Evolutionary conservation across 2,113 vertebrate genomes (phyloP).

Genomic region (Spheniscus mendiculus): DNA sequence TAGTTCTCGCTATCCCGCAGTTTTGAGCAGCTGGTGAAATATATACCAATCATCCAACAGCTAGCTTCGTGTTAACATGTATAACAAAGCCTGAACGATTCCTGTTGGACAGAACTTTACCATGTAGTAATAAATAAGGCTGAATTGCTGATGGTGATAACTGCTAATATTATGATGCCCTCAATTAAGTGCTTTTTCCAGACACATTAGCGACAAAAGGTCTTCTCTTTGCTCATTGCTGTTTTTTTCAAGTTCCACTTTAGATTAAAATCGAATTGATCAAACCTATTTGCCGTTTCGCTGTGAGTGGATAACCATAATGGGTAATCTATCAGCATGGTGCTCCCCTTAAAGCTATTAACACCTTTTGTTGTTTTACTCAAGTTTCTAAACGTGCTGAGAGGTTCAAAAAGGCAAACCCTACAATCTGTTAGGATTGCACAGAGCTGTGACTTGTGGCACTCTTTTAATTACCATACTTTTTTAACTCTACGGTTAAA

Average conservation of each 20-base stretch:
- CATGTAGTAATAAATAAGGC: slow-evolving; percentile 80
- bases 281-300: slow-evolving; percentile 89
- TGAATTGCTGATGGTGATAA: slow-evolving; percentile 84
- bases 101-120: slow-evolving; percentile 76
- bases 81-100: slow-evolving; percentile 68
- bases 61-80: slow-evolving; percentile 53
- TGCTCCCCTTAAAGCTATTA: slow-evolving; percentile 92
- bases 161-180: slow-evolving; percentile 85
- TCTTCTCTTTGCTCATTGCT: slow-evolving; percentile 71
- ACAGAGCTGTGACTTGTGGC: slow-evolving; percentile 73
- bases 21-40: slow-evolving; percentile 71
- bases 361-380: slow-evolving; percentile 94
- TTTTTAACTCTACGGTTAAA: slow-evolving; percentile 52
- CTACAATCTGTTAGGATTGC: slow-evolving; percentile 82
- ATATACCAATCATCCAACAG: slow-evolving; percentile 58
- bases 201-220: slow-evolving; percentile 85
- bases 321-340: slow-evolving; percentile 92
- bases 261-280: slow-evolving; percentile 93
- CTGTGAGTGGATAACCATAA: slow-evolving; percentile 89
- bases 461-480: slow-evolving; percentile 68
- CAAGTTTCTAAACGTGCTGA: slow-evolving; percentile 82
- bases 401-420: slow-evolving; percentile 86
- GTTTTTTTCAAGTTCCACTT: slow-evolving; percentile 70
- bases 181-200: slow-evolving; percentile 85
- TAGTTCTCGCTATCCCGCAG: slow-evolving; percentile 42